Evolutionary conservation across 2,113 vertebrate genomes (phyloP).

Genomic region (Apodemus sylvaticus): DNA sequence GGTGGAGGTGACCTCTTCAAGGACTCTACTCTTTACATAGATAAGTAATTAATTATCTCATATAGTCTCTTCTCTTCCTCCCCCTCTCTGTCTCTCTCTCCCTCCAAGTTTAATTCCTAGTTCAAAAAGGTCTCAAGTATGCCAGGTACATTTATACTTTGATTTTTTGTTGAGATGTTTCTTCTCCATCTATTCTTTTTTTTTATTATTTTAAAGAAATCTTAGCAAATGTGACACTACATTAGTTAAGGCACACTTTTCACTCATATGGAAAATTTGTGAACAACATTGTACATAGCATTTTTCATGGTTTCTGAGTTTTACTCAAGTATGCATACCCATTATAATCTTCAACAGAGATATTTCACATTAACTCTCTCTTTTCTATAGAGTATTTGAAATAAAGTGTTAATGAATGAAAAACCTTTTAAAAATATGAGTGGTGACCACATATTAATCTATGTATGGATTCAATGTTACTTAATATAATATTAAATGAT

Average conservation of each 20-base stretch:
- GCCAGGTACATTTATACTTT: neutral
- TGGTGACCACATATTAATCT: neutral
- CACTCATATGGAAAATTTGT: neutral
- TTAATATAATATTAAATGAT: neutral
- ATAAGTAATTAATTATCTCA: neutral
- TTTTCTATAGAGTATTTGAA: neutral
- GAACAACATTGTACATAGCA: neutral
- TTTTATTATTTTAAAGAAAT: neutral
- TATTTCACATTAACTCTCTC: neutral
- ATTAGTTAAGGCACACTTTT: neutral
- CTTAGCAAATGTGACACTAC: neutral
- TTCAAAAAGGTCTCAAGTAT: neutral
- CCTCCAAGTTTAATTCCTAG: neutral
- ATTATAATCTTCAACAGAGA: neutral
- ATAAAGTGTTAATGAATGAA: neutral
- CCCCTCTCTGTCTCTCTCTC: neutral
- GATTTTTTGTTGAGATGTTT: slow-evolving; percentile 5
- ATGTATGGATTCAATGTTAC: neutral
- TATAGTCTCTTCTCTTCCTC: neutral
- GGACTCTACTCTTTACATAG: neutral
- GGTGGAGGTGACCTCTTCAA: neutral
- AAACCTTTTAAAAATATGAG: neutral
- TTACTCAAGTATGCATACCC: neutral
- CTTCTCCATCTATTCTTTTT: neutral
- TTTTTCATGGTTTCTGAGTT: neutral